These are phyloP conservation scores for Drosophila pandora DNA, from an alignment of 1,140 invertebrate species.

Conservation along the genomic window DNA sequence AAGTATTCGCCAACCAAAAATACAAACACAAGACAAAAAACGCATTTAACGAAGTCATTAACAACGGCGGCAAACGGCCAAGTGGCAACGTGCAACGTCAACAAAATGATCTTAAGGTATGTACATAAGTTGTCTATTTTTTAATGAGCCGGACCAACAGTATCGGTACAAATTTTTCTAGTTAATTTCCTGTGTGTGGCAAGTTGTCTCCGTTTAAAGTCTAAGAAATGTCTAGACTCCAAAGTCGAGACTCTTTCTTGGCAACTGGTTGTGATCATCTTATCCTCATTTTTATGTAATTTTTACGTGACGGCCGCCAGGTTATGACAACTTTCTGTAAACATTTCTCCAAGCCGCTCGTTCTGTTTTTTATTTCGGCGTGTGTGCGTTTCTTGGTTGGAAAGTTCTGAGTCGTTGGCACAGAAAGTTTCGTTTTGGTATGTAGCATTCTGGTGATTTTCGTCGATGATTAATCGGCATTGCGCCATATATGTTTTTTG, in stretches of 20 bases:
- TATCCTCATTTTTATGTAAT: conserved; percentile 56
- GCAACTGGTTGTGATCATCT: conserved; percentile 31
- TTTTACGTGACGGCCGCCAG: conserved; percentile 37
- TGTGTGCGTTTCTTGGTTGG: conserved; percentile 35
- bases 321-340: conserved; percentile 50
- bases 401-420: conserved; percentile 52
- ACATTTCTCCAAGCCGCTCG: conserved; percentile 34
- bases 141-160: conserved; percentile 55
- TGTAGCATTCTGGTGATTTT: conserved; percentile 37
- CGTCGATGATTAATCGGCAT: conserved; percentile 37
- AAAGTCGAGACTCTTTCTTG: not conserved
- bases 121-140: conserved; percentile 50
- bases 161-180: conserved; percentile 55
- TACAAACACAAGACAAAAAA: conserved; percentile 22
- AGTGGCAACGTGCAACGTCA: conserved; percentile 70
- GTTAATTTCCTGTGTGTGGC: conserved; percentile 58
- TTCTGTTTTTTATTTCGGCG: conserved; percentile 23
- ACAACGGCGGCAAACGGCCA: conserved; percentile 56
- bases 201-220: conserved; percentile 26
- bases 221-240: conserved; percentile 18
- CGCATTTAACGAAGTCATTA: conserved; percentile 75
- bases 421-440: conserved; percentile 58
- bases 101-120: conserved; percentile 80
- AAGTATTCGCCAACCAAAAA: conserved; percentile 42
- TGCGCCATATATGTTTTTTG: conserved; percentile 63